A percentile compares a stretch with the other conserved stretches of the same genome.
These are phyloP conservation scores for Megalonaias nervosa DNA, from an alignment of 1,140 invertebrate species.

Conservation along the genomic window DNA sequence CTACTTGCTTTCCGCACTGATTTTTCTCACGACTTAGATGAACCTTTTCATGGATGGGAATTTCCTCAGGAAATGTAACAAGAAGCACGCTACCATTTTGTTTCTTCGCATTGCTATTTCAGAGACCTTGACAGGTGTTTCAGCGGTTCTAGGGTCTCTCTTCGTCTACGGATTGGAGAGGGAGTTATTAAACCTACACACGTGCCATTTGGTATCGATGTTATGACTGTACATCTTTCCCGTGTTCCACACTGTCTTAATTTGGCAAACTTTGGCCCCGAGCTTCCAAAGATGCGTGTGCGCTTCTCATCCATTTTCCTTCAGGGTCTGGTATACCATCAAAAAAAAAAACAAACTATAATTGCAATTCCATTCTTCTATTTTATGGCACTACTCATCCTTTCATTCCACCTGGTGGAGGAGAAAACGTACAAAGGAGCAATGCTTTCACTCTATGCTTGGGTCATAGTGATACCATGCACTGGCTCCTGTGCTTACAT, in stretches of 20 bases:
- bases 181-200: not conserved
- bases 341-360: slow-evolving; percentile 23
- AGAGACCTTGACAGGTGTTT: slow-evolving; percentile 24
- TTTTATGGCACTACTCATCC: not conserved
- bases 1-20: slow-evolving; percentile 7
- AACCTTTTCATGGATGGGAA: slow-evolving; percentile 18
- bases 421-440: not conserved
- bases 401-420: slow-evolving; percentile 20
- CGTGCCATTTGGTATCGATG: slow-evolving; percentile 10
- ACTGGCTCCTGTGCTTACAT: slow-evolving; percentile 22
- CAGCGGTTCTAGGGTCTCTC: slow-evolving; percentile 14
- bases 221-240: slow-evolving; percentile 20
- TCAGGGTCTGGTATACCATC: slow-evolving; percentile 14
- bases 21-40: slow-evolving; percentile 10
- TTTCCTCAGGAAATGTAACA: slow-evolving; percentile 21
- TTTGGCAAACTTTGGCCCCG: slow-evolving; percentile 27
- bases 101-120: slow-evolving; percentile 28
- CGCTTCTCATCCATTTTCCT: slow-evolving; percentile 32
- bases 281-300: slow-evolving; percentile 29
- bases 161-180: slow-evolving; percentile 7
- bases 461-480: slow-evolving; percentile 11
- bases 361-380: slow-evolving; percentile 10
- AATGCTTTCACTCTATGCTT: not conserved
- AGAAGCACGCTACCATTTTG: slow-evolving; percentile 19
- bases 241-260: slow-evolving; percentile 26